These are phyloP conservation scores for Deilephila porcellus DNA, from an alignment of 2,888 invertebrate genomes.

Conservation along the genomic window DNA sequence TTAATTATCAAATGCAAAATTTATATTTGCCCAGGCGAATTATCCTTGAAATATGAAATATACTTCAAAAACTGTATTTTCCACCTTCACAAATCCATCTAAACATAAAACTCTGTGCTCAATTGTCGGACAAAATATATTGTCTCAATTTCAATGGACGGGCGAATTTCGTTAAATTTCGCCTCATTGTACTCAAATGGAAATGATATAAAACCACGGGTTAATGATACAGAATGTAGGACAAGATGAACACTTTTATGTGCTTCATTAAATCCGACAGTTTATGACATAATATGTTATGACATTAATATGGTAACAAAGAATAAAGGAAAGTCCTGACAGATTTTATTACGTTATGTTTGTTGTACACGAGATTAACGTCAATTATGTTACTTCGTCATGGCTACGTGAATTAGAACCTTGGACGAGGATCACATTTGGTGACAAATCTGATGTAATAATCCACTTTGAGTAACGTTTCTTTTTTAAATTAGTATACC, in stretches of 20 bases:
- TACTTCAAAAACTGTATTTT: not conserved
- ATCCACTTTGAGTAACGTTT: too few species aligned
- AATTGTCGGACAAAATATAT: not conserved
- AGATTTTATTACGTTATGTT: not conserved
- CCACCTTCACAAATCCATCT: not conserved
- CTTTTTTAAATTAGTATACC: too few species aligned
- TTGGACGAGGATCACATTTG: too few species aligned
- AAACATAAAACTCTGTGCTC: not conserved
- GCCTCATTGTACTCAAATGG: not conserved
- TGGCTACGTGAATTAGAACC: too few species aligned
- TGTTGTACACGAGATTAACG: not conserved
- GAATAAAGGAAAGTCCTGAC: conserved; percentile 33
- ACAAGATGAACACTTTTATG: conserved; percentile 59
- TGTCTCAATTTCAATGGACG: not conserved
- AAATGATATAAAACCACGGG: conserved; percentile 24
- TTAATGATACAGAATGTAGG: conserved; percentile 55
- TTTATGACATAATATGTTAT: conserved; percentile 41
- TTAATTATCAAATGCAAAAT: not conserved
- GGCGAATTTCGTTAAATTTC: not conserved
- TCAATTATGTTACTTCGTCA: not conserved
- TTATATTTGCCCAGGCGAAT: not conserved
- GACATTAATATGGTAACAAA: conserved; percentile 41
- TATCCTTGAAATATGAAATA: not conserved
- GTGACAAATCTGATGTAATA: too few species aligned
- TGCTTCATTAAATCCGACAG: conserved; percentile 53